Percentiles rank a stretch among this genome's conserved stretches.
These are phyloP conservation scores for Mythimna lalbum DNA, from an alignment of 2,888 invertebrate genomes.

Conservation along the genomic window DNA sequence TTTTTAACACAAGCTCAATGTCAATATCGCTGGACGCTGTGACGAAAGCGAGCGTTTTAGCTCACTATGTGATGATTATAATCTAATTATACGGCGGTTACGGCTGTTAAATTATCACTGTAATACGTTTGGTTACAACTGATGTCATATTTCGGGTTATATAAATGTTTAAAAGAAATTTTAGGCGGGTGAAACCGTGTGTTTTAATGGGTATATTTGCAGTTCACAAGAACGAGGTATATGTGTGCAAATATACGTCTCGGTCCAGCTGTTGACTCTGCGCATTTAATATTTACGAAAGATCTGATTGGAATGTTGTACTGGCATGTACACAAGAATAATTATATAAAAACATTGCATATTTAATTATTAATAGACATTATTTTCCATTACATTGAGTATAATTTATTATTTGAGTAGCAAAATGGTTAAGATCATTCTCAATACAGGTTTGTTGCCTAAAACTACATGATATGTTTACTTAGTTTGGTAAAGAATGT, in stretches of 20 bases:
- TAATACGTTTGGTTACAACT: constrained; percentile 53
- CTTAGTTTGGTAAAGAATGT: neutral
- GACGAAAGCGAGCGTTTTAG: constrained; percentile 67
- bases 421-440: neutral
- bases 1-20: constrained; percentile 90
- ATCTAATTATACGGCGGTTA: constrained; percentile 78
- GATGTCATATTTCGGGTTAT: constrained; percentile 59
- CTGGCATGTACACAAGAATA: constrained; percentile 52
- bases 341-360: constrained; percentile 37
- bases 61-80: constrained; percentile 66
- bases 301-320: constrained; percentile 81
- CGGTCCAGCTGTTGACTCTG: constrained; percentile 85
- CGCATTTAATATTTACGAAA: constrained; percentile 80
- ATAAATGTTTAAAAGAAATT: constrained; percentile 51
- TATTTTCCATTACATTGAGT: constrained; percentile 2
- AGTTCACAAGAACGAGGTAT: constrained; percentile 75
- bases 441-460: neutral
- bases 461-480: neutral
- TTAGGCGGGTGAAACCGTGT: constrained; percentile 53
- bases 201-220: constrained; percentile 73
- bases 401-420: neutral
- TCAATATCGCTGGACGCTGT: constrained; percentile 85
- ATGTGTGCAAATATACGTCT: constrained; percentile 81
- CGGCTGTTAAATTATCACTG: constrained; percentile 61
- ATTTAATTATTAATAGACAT: constrained; percentile 26